These are phyloP conservation scores for Bruchidius siliquastri DNA, from an alignment of 2,888 invertebrate species.

Conservation along the genomic window DNA sequence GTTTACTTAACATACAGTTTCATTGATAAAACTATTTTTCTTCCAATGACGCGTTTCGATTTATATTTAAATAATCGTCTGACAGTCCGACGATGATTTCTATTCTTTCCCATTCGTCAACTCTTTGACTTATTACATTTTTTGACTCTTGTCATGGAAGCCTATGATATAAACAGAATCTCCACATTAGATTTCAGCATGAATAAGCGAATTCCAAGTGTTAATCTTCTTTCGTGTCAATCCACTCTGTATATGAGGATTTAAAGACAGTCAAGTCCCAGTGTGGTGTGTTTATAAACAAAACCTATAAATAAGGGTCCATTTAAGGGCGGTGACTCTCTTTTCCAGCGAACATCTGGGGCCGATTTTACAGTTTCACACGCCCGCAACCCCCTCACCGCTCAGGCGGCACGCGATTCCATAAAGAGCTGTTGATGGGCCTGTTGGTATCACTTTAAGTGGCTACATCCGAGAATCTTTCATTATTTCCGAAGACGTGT, in stretches of 20 bases:
- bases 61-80: no score
- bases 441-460: neutral
- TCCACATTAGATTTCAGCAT: no score
- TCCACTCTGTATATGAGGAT: neutral
- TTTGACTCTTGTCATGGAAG: no score
- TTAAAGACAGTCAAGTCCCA: neutral
- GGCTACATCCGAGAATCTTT: neutral
- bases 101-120: no score
- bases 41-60: no score
- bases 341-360: neutral
- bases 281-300: neutral
- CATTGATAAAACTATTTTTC: no score
- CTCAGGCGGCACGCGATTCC: neutral
- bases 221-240: neutral
- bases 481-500: neutral
- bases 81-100: no score
- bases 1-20: no score
- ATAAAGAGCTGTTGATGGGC: neutral
- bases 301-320: neutral
- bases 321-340: neutral
- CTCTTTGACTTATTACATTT: no score
- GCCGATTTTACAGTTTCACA: neutral
- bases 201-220: no score
- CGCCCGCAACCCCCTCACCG: neutral
- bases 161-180: no score